phyloP scores from a whole-genome alignment of 2,888 invertebrate species.

The Drosophila picticornis region DNA sequence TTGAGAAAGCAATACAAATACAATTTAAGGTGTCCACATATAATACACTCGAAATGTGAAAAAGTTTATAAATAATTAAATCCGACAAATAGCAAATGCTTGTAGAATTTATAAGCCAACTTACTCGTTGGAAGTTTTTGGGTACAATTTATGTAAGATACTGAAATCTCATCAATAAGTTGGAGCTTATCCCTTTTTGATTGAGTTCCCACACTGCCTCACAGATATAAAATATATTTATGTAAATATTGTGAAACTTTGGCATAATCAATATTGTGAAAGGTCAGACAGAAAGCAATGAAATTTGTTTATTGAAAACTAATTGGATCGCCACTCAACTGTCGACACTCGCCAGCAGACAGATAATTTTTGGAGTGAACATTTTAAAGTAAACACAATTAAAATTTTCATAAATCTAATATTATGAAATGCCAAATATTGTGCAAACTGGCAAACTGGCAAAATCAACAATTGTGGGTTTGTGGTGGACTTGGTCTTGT shows the following conservation, averaged over 20 bases:
- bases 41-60: not conserved
- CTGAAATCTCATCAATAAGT: conserved; percentile 23
- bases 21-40: too few species aligned
- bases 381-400: conserved; percentile 60
- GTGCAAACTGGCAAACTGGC: conserved; percentile 17
- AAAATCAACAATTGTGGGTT: conserved; percentile 8
- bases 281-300: conserved; percentile 23
- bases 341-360: not conserved
- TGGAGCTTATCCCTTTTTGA: not conserved
- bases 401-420: conserved; percentile 47
- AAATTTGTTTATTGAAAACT: conserved; percentile 43
- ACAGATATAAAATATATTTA: not conserved
- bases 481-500: not conserved
- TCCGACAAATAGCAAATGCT: not conserved
- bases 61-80: not conserved
- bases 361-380: conserved; percentile 46
- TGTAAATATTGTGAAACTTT: not conserved
- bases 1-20: not conserved
- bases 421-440: conserved; percentile 40
- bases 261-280: conserved; percentile 34
- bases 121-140: not conserved
- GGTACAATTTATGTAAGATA: not conserved
- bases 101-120: not conserved
- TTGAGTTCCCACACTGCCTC: not conserved
- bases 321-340: conserved; percentile 26